Evolutionary conservation across 2,113 vertebrate genomes (phyloP), one percentile per base, ranked within the genome.

Genomic region (Sus scrofa): DNA sequence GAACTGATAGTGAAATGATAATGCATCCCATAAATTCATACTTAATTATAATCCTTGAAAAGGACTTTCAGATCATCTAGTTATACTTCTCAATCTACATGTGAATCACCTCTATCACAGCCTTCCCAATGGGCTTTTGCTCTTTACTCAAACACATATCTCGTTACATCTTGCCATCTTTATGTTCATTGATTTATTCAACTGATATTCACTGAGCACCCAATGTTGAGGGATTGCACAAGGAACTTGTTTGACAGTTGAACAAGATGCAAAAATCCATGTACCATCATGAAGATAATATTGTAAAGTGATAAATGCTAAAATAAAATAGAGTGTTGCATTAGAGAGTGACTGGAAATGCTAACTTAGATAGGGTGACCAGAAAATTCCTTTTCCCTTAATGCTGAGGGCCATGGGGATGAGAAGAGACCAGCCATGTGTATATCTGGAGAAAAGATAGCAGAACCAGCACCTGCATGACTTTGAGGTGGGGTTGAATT

Each of bases 131-230:
- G 54, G 94, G 30, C 6, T 86, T 94, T 92, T 37, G 34, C 50
- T 81, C 39, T 70, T 54, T 56, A 68, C 12, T 70, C 37, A 90
- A 87, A 73, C 11, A 68, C 8, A 68, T 68, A 37, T 18, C 0
- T 88, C 86, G 65, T 24, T 20, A 74, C 22, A 56, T 70, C 52
- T 52, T 70, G 0, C 50, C n/a, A 30, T 85, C 37, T 78, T 67
- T 74, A 60, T 24, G n/a, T 89, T 84, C 30, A 63, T 84, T 95
- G 58, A 62, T 86, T 63, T 26, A 56, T 92, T 81, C 62, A 65
- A 62, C 22, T 19, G 5, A 20, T 74, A 39, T n/a, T 39, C 52
- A 71, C 26, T 30, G 32, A 67, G 8, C 4, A 39, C 24, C 24
- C 65, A 20, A 18, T 39, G 8, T 70, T 94, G n/a, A 70, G 20